phyloP scores from a whole-genome alignment of 2,888 invertebrate species.

The Labia minor region DNA sequence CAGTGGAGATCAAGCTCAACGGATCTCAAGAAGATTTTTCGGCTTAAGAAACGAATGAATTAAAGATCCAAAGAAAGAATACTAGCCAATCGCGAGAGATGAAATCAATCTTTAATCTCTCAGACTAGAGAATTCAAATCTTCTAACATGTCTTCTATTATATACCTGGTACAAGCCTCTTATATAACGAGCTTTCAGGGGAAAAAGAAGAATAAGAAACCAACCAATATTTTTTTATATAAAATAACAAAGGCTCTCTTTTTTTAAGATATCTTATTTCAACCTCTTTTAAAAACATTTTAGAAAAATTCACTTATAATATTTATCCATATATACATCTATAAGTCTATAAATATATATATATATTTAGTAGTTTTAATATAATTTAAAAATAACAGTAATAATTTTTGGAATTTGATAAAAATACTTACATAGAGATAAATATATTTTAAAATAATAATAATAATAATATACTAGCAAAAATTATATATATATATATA shows the following conservation, averaged over 20 bases:
- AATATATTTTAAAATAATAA: no score
- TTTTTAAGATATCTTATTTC: neutral
- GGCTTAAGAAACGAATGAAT: neutral
- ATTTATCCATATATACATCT: no score
- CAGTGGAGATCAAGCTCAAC: no score
- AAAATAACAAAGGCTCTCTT: neutral
- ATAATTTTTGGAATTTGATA: no score
- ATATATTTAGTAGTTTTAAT: neutral
- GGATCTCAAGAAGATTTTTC: neutral
- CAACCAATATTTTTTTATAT: neutral
- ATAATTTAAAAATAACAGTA: neutral
- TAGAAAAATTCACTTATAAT: no score
- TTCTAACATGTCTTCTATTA: neutral
- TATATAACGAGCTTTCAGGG: neutral
- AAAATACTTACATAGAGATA: no score
- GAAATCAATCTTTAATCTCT: constrained; percentile 1
- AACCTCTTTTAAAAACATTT: no score
- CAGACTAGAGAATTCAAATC: neutral
- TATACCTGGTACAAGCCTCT: neutral
- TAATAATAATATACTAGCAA: no score
- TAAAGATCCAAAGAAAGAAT: neutral
- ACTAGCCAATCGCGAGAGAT: constrained; percentile 1
- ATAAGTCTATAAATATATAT: neutral
- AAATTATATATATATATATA: no score
- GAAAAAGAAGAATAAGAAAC: constrained; percentile 1